Evolutionary conservation across 2,797 vertebrate genomes (phyloP).

Genomic region (Arremon aurantiirostris): DNA sequence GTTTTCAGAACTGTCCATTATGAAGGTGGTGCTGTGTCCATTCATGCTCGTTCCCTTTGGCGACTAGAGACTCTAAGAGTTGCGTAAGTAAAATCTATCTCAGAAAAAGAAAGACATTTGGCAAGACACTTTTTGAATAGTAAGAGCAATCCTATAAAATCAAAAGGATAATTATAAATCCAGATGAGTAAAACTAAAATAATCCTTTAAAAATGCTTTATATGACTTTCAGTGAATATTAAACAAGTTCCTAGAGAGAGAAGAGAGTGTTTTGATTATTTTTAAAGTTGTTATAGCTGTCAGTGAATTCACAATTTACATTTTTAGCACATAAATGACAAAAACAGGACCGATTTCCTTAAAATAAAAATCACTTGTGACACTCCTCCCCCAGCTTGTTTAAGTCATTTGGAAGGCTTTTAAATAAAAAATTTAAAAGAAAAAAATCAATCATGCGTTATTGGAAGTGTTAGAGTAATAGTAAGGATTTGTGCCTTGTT

Average conservation of each 20-base stretch:
- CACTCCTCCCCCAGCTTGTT: neutral
- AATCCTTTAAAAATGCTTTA: neutral
- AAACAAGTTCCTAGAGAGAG: neutral
- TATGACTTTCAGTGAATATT: neutral
- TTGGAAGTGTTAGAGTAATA: neutral
- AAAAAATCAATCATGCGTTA: neutral
- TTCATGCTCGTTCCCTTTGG: slow-evolving; percentile 93
- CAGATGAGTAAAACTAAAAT: neutral
- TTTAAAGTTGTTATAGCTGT: neutral
- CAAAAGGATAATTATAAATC: neutral
- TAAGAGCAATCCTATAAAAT: neutral
- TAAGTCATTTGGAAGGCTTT: neutral
- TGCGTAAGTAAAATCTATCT: slow-evolving; percentile 81
- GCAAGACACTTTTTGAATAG: neutral
- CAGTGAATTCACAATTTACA: neutral
- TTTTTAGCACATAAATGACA: neutral
- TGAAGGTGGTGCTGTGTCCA: slow-evolving; percentile 91
- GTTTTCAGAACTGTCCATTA: slow-evolving; percentile 89
- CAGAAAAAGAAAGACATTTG: neutral
- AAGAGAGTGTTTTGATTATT: neutral
- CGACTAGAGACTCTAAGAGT: slow-evolving; percentile 92
- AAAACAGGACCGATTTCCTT: neutral
- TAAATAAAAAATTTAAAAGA: neutral
- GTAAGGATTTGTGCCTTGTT: neutral
- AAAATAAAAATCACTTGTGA: neutral